Conservation (phyloP, 2,888 invertebrate species). For the Anoplius nigerrimus region DNA sequence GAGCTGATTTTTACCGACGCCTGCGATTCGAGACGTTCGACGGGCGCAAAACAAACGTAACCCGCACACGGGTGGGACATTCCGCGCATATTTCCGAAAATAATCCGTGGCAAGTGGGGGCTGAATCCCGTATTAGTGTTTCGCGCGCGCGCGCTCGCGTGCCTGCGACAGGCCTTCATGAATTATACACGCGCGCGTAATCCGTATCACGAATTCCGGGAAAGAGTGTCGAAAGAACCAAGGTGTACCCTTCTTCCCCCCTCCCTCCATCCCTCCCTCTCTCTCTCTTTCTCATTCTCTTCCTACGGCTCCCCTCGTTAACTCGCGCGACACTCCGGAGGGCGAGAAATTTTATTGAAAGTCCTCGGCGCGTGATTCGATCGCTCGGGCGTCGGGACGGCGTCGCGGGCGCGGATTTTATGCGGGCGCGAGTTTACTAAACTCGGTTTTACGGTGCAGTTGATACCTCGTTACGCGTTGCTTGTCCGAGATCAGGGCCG, state of each 20-base stretch:
- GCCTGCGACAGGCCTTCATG: neutral
- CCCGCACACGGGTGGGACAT: conserved; percentile 1
- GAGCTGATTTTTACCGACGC: no score
- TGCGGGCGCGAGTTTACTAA: conserved; percentile 44
- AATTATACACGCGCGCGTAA: conserved; percentile 2
- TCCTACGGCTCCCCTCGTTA: neutral
- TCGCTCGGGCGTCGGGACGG: neutral
- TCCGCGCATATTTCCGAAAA: conserved; percentile 3
- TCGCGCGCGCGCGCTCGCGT: neutral
- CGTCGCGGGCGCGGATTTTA: conserved; percentile 19
- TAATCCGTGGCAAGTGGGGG: neutral
- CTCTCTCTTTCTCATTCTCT: no score
- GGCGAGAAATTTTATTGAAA: conserved; percentile 16
- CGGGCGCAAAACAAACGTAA: neutral
- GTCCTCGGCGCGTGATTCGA: conserved; percentile 12
- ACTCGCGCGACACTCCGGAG: neutral
- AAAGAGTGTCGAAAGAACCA: neutral
- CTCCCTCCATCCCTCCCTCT: no score
- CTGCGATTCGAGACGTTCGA: no score
- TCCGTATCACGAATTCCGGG: neutral
- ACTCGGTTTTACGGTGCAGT: conserved; percentile 47
- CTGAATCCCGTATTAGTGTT: conserved; percentile 1
- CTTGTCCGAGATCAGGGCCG: conserved; percentile 54
- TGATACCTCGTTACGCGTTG: conserved; percentile 52
- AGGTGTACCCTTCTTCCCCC: neutral